Base-by-base conservation (phyloP, 2,113 vertebrate species). In the Pogonocichla stellata region DNA sequence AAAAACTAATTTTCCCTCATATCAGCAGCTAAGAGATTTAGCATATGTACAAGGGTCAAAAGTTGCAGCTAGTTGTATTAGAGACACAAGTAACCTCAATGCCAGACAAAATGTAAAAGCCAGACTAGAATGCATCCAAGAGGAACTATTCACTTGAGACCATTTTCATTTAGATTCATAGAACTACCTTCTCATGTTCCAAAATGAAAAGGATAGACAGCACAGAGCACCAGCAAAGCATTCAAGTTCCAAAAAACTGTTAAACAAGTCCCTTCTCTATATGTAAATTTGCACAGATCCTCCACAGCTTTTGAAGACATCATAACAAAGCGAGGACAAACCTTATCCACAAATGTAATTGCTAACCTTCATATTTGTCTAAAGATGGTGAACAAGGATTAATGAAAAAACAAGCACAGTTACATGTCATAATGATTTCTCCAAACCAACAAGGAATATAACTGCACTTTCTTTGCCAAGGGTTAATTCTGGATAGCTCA, bases 401-500 rank as follows among this genome's bases (percentile, higher is more conserved):
- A 90, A 62, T 22, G 65, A 62, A 88, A 82, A 89, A 56, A 0
- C 13, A 67, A 62, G 6, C 25, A 51, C 18, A 88, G 9, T 36
- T 69, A 1, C 8, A 28, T 72, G 25, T 38, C 29, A 61, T 51
- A 95, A 86, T 12, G 38, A 28, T 25, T 33, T 42, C 42, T 47
- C 38, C 33, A 93, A 34, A 88, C 4, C 43, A 71, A 33, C 1
- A 0, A 86, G 69, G 60, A 96, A 58, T 36, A 42, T 29, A 73
- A 88, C 36, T 75, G 34, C 6, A 4, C 22, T 86, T 86, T 38
- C 34, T 86, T 80, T 92, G 91, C 74, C 72, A 92, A 78, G 90
- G 88, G 82, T 93, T 94, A 96, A 94, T 88, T 94, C 72, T 86
- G 80, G 56, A 50, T 67, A 73, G 80, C 80, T 92, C 34, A 83